Evolutionary conservation across 2,888 invertebrate species (phyloP).

Genomic region (Pheosia tremula): DNA sequence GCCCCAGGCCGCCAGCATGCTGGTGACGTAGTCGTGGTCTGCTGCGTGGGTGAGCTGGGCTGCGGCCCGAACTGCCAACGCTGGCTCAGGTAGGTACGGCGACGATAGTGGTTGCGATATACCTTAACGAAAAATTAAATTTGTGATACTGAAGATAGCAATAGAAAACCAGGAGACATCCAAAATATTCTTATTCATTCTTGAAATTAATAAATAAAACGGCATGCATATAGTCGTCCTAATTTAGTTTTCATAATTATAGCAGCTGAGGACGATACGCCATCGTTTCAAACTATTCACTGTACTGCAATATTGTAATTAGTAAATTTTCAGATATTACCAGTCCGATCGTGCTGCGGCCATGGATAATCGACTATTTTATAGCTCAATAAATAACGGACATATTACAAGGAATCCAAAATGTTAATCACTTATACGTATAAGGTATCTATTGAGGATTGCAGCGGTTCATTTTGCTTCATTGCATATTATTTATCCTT

Average conservation of each 20-base stretch:
- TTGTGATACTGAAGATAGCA: background rate
- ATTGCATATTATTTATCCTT: background rate
- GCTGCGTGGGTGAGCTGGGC: constrained; percentile 82
- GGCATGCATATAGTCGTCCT: too few species aligned
- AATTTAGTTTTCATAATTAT: background rate
- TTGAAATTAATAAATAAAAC: too few species aligned
- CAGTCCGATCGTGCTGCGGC: background rate
- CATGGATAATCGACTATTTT: background rate
- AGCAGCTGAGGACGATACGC: background rate
- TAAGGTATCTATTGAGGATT: background rate
- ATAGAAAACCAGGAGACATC: too few species aligned
- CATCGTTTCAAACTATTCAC: background rate
- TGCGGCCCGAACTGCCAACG: constrained; percentile 82
- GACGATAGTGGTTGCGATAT: constrained; percentile 73
- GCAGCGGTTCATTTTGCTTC: background rate
- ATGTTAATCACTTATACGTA: background rate
- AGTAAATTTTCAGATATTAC: background rate
- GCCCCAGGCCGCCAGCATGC: constrained; percentile 92
- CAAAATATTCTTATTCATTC: too few species aligned
- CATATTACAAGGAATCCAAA: background rate
- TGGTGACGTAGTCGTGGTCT: constrained; percentile 90
- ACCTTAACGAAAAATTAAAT: constrained; percentile 47
- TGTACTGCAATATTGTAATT: background rate
- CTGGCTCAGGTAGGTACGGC: constrained; percentile 86
- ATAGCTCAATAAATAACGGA: constrained; percentile 1